A percentile compares a stretch with the other conserved stretches of the same genome.
These are phyloP conservation scores for Enteromius radiatus DNA, from an alignment of 2,797 vertebrate species.

Conservation along the genomic window DNA sequence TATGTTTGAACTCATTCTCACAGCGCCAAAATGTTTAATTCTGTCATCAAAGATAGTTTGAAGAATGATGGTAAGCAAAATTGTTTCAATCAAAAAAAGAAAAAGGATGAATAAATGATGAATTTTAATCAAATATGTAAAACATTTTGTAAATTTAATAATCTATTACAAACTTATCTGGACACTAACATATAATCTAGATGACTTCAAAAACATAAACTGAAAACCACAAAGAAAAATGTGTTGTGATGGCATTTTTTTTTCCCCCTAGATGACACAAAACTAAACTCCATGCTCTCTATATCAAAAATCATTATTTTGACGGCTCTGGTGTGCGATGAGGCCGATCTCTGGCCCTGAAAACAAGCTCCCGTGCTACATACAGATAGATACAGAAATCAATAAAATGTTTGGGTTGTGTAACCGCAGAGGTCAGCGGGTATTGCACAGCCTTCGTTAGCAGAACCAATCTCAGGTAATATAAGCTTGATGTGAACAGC, in stretches of 20 bases:
- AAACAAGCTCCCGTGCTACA: constrained; percentile 3
- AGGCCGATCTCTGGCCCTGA: constrained; percentile 1
- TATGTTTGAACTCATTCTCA: neutral
- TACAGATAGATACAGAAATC: constrained; percentile 39
- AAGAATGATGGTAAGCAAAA: neutral
- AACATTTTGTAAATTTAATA: neutral
- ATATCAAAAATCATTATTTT: constrained; percentile 24
- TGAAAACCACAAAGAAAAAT: neutral
- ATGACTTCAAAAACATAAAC: neutral
- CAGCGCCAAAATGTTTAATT: neutral
- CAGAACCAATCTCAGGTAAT: constrained; percentile 46
- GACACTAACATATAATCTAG: neutral
- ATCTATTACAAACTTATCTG: neutral
- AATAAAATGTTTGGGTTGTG: constrained; percentile 29
- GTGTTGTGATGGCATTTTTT: neutral
- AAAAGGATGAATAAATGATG: neutral
- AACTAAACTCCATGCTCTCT: neutral
- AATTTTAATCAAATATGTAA: neutral
- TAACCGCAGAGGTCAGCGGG: constrained; percentile 49
- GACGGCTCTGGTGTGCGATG: neutral
- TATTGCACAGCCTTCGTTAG: constrained; percentile 40
- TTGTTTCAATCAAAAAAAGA: too few species aligned
- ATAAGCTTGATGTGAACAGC: constrained; percentile 44
- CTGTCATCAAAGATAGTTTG: neutral
- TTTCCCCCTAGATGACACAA: neutral